These are phyloP conservation scores for Calyptommatus sinebrachiatus DNA, from an alignment of 2,113 vertebrate genomes.

Conservation along the genomic window DNA sequence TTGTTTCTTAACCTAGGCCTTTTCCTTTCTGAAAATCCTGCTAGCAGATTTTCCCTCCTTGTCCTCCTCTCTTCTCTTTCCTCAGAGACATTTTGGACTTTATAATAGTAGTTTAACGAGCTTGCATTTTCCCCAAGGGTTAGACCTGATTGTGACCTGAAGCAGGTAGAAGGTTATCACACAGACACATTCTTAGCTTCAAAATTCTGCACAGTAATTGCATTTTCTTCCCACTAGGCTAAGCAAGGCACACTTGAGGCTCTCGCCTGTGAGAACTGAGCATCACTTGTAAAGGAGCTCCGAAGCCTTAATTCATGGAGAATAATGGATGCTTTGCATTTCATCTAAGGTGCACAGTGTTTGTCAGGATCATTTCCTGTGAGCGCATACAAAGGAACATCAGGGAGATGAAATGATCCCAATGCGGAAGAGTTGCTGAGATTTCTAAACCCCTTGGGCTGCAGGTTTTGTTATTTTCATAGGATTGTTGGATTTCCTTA, in stretches of 20 bases:
- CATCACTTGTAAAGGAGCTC: neutral
- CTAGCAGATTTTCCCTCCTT: conserved; percentile 30
- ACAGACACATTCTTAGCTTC: neutral
- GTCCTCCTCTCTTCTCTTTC: neutral
- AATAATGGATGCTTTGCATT: conserved; percentile 21
- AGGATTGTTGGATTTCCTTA: conserved; percentile 13
- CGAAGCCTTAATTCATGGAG: conserved; percentile 19
- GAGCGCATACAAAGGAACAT: conserved; percentile 31
- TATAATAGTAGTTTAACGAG: conserved; percentile 46
- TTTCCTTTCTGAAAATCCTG: neutral
- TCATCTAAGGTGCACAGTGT: conserved; percentile 32
- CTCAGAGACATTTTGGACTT: conserved; percentile 13
- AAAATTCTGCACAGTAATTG: conserved; percentile 49
- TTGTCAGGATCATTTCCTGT: conserved; percentile 28
- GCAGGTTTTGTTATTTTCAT: conserved; percentile 37
- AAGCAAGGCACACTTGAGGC: conserved; percentile 38
- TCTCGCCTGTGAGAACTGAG: conserved; percentile 25
- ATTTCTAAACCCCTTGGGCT: conserved; percentile 28
- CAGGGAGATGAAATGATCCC: conserved; percentile 44
- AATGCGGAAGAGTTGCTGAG: conserved; percentile 20
- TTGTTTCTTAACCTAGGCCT: conserved; percentile 5
- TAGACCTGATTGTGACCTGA: conserved; percentile 49
- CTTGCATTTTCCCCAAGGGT: conserved; percentile 52
- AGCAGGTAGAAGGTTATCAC: conserved; percentile 37
- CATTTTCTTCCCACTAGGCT: conserved; percentile 39